Percentiles rank a stretch among this genome's conserved stretches.
phyloP scores from a whole-genome alignment of 2,113 vertebrate species.

The Cricetomys ansorgei region DNA sequence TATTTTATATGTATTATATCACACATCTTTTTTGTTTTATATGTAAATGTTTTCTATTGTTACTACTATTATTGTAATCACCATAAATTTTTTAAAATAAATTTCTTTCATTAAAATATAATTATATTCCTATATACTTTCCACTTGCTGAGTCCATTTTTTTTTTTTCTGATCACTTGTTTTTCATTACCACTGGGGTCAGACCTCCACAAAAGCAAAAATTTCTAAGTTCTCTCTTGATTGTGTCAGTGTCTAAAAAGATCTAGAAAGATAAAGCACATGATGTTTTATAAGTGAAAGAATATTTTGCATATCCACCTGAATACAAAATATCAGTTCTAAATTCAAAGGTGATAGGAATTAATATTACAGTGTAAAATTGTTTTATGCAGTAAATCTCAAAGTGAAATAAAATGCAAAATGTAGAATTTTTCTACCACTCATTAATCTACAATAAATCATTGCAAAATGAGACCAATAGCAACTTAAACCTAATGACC shows the following conservation, averaged over 20 bases:
- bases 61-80: too few species aligned
- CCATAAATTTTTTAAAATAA: too few species aligned
- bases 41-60: too few species aligned
- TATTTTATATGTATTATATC: too few species aligned
- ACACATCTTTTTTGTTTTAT: too few species aligned
- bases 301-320: not conserved
- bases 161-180: not conserved
- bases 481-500: slow-evolving; percentile 74
- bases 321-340: not conserved
- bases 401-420: slow-evolving; percentile 70
- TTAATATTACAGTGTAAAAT: slow-evolving; percentile 69
- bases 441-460: slow-evolving; percentile 76
- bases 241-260: not conserved
- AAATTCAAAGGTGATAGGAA: slow-evolving; percentile 61
- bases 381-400: slow-evolving; percentile 68
- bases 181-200: not conserved
- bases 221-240: not conserved
- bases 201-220: not conserved
- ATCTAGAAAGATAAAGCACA: not conserved
- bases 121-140: not conserved
- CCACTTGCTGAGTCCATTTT: not conserved
- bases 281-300: not conserved
- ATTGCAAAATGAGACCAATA: slow-evolving; percentile 77
- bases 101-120: too few species aligned
- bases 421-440: slow-evolving; percentile 66